Percentiles rank a stretch among this genome's conserved stretches.
Evolutionary conservation across 2,797 vertebrate genomes (phyloP).

Genomic region (Centropyge bicolor): DNA sequence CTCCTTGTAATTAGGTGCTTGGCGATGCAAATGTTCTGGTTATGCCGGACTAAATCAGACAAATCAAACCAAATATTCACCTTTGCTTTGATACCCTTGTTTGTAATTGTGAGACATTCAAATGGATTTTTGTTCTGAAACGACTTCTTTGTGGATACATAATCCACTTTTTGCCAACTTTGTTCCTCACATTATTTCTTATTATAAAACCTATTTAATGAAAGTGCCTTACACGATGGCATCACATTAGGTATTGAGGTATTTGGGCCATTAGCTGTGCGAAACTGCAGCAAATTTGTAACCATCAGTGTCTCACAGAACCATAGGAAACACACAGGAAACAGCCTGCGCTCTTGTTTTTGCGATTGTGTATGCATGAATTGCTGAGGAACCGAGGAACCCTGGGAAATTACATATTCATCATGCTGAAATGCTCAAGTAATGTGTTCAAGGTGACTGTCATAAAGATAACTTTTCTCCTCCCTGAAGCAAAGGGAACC

Average conservation of each 20-base stretch:
- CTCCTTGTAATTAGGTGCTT: slow-evolving; percentile 67
- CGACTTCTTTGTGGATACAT: background rate
- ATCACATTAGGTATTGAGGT: slow-evolving; percentile 15
- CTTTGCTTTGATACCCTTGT: background rate
- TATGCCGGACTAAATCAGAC: slow-evolving; percentile 38
- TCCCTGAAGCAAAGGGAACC: slow-evolving; percentile 45
- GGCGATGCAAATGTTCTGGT: slow-evolving; percentile 69
- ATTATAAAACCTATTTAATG: background rate
- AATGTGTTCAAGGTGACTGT: slow-evolving; percentile 72
- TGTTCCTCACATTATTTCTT: background rate
- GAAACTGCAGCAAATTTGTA: slow-evolving; percentile 23
- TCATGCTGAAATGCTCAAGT: slow-evolving; percentile 52
- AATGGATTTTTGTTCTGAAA: background rate
- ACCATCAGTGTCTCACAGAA: slow-evolving; percentile 17
- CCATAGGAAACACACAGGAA: slow-evolving; percentile 49
- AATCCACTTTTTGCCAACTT: background rate
- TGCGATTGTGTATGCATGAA: slow-evolving; percentile 63
- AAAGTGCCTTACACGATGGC: background rate
- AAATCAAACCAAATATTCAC: slow-evolving; percentile 35
- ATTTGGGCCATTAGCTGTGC: slow-evolving; percentile 21
- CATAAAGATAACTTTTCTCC: slow-evolving; percentile 47
- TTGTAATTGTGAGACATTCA: slow-evolving; percentile 17
- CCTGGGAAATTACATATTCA: slow-evolving; percentile 72
- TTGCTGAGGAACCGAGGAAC: slow-evolving; percentile 50
- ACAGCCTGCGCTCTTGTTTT: slow-evolving; percentile 48